Base-by-base conservation (phyloP, 2,888 invertebrate genomes). In the Acrobasis consociella region DNA sequence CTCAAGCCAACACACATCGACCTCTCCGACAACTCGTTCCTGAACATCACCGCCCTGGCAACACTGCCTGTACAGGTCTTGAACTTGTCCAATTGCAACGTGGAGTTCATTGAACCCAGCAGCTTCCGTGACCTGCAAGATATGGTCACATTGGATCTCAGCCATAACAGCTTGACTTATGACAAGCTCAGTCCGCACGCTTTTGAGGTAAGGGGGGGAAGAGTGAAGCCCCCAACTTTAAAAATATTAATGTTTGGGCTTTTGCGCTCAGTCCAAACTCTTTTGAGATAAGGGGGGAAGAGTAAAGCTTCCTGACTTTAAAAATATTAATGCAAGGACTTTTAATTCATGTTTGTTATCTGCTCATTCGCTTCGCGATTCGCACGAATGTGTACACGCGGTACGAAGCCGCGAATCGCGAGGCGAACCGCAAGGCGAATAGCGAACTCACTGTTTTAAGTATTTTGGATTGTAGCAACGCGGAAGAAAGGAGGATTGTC, bases 111-210 rank as follows among this genome's bases (percentile, higher is more conserved):
- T 58, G 94, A 93, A 8, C 82, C 91, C 13, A 91, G 87, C 0
- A 94, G 95, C 16, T 97, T 97, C 78, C 88, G 86, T 64, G 92
- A 94, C 65, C 81, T 97, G 9, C 93, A 93, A 55, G 88, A 94
- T 55, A 89, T 97, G 80, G 87, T 87, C 0, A 93, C 93, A 2
- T 76, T 97, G 55, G 95, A 96, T 80, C 83, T 97, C 67, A 96
- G 96, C 64, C 81, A 95, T 65, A 97, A 97, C 71, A 89, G 94
- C 53, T 83, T 97, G 22, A 94, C 93, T 0, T 83, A 93, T 0
- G 94, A 93, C 0, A 85, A 83, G 0, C 80, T 97, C 2, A 85
- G 84, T 65, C 96, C 95, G 0, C 91, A 95, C 62, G 93, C 94
- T 10, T 97, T 97, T 76, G 93, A 94, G 92, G 97, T 96, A 31